Evolutionary conservation across 30 jellyfish, hydroid and myxozoan genomes (phyloP), one percentile per base, ranked within the genome.

Genomic region (Chironex yamaguchii): DNA sequence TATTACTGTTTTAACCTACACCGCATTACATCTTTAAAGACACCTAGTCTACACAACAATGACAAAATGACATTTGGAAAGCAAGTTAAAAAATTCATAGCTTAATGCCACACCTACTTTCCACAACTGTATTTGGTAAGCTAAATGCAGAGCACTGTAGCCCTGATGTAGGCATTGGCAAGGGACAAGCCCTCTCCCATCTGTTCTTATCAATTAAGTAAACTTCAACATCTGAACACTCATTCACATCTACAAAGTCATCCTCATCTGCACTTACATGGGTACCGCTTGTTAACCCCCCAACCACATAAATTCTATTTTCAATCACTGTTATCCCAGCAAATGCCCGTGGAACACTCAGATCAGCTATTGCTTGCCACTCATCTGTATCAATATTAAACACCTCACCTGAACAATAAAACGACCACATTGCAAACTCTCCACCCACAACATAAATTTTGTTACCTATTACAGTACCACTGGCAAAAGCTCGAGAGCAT

Each of bases 341-440:
- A 80, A 79, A 85, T 13, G 97, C 91, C 2, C 99, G 82, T 6
- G 99, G 97, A 31, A 94, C 67, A 1, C 86, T 78, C 28, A 91
- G 86, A 80, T 94, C 99, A 11, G 97, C 85, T 32, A 94, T 94
- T 2, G 75, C 29, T 17, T 67, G 92, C 99, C 99, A 94, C 49
- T 94, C 99, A 83, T 94, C 99, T 0, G 96, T 75, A 23, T 50
- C 58, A 31, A 89, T 84, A 78, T 94, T 89, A 72, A 94, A 94
- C 3, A 83, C 95, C 78, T 94, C 99, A 2, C 96, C 99, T 0
- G 99, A 82, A 70, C 99, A 96, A 67, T 94, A 94, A 62, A 90
- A 94, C 12, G 99, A 94, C 99, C 99, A 94, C 96, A 84, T 85
- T 2, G 99, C 99, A 84, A 72, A 94, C 76, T 94, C 99, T 3